Conservation (phyloP, 2,888 invertebrate species). For the Campopleginae sp. region DNA sequence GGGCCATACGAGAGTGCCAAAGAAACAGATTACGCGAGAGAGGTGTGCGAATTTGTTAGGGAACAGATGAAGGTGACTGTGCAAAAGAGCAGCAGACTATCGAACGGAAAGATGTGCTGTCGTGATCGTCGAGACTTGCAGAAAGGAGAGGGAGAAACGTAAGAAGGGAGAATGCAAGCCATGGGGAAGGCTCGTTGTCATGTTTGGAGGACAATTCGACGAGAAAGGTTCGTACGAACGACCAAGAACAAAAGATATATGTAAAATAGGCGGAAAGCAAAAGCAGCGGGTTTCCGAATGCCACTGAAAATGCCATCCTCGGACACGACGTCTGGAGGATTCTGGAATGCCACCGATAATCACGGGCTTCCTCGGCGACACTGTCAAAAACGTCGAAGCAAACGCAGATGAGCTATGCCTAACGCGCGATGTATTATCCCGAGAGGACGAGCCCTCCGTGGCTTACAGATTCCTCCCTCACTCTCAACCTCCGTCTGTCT, state of each 20-base stretch:
- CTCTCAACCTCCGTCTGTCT: background rate
- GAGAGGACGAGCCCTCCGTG: constrained; percentile 35
- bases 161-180: constrained; percentile 35
- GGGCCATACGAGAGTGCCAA: constrained; percentile 56
- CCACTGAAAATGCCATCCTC: constrained; percentile 27
- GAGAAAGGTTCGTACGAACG: constrained; percentile 24
- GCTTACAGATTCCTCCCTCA: constrained; percentile 10
- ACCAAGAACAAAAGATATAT: constrained; percentile 30
- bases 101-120: constrained; percentile 48
- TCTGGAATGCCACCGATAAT: constrained; percentile 66
- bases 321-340: constrained; percentile 54
- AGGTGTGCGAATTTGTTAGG: constrained; percentile 42
- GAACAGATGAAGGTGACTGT: constrained; percentile 44
- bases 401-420: constrained; percentile 45
- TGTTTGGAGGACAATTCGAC: constrained; percentile 32
- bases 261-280: constrained; percentile 37
- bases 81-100: constrained; percentile 18
- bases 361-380: constrained; percentile 57
- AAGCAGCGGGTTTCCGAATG: constrained; percentile 40
- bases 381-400: constrained; percentile 66
- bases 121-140: constrained; percentile 28
- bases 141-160: constrained; percentile 5
- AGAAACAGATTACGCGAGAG: constrained; percentile 54
- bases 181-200: constrained; percentile 6
- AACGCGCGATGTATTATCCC: constrained; percentile 37